These are phyloP conservation scores for Paradisaea rubra DNA, from an alignment of 2,113 vertebrate genomes.

Conservation along the genomic window DNA sequence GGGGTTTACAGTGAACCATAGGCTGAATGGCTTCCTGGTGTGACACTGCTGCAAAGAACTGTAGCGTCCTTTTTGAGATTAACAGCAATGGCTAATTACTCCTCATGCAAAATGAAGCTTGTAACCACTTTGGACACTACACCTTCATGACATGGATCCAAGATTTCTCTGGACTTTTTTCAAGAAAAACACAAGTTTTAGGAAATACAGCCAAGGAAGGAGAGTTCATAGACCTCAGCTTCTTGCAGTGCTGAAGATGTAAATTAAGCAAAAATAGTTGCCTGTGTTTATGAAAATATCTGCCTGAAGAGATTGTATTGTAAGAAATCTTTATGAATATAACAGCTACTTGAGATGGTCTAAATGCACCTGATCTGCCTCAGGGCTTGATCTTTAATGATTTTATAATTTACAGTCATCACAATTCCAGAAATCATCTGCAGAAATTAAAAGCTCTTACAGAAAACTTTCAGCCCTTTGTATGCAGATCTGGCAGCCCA, in stretches of 20 bases:
- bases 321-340: neutral
- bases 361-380: neutral
- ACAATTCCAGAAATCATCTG: neutral
- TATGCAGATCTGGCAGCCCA: neutral
- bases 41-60: neutral
- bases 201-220: neutral
- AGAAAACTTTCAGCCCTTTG: neutral
- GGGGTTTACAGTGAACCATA: neutral
- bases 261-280: neutral
- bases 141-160: neutral
- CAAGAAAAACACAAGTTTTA: neutral
- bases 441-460: neutral
- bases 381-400: neutral
- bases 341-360: neutral
- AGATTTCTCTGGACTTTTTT: neutral
- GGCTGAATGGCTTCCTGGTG: neutral
- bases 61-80: neutral
- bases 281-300: neutral
- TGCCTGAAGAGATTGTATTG: neutral
- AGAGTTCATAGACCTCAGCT: neutral
- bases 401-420: neutral
- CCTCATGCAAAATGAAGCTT: neutral
- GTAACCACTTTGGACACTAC: neutral
- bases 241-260: neutral
- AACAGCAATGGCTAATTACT: neutral